These are phyloP conservation scores for Neocloeon triangulifer DNA, from an alignment of 1,140 invertebrate genomes.

Conservation along the genomic window DNA sequence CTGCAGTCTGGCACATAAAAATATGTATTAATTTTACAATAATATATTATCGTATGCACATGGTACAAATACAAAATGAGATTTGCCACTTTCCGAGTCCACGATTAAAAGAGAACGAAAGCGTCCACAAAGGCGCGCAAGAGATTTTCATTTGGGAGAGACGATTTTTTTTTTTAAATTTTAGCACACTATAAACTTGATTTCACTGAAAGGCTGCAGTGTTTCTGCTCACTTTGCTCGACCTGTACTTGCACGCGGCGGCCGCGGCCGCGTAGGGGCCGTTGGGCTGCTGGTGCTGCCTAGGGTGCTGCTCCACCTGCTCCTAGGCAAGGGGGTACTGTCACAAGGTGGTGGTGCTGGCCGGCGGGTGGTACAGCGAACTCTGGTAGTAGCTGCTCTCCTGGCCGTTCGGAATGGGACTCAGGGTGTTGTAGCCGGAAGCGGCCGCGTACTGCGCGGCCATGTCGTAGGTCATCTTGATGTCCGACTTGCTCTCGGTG, in stretches of 20 bases:
- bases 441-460: slow-evolving; percentile 20
- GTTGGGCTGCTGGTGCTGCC: slow-evolving; percentile 12
- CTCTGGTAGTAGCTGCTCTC: slow-evolving; percentile 60
- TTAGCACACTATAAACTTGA: too few species aligned
- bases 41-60: too few species aligned
- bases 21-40: too few species aligned
- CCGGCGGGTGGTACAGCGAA: slow-evolving; percentile 38
- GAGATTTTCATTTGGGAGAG: too few species aligned
- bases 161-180: too few species aligned
- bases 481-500: slow-evolving; percentile 49
- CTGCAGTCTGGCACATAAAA: too few species aligned
- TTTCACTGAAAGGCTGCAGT: too few species aligned
- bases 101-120: too few species aligned
- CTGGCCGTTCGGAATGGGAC: slow-evolving; percentile 32
- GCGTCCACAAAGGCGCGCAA: too few species aligned
- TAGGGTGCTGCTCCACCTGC: neutral
- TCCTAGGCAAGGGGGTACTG: slow-evolving; percentile 13
- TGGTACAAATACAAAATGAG: too few species aligned
- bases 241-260: slow-evolving; percentile 15
- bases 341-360: slow-evolving; percentile 26
- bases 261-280: neutral
- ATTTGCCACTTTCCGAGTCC: too few species aligned
- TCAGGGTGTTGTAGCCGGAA: slow-evolving; percentile 30
- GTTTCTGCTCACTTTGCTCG: too few species aligned
- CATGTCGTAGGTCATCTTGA: slow-evolving; percentile 27